phyloP scores from a whole-genome alignment of 2,113 vertebrate genomes.

The Eleginops maclovinus region DNA sequence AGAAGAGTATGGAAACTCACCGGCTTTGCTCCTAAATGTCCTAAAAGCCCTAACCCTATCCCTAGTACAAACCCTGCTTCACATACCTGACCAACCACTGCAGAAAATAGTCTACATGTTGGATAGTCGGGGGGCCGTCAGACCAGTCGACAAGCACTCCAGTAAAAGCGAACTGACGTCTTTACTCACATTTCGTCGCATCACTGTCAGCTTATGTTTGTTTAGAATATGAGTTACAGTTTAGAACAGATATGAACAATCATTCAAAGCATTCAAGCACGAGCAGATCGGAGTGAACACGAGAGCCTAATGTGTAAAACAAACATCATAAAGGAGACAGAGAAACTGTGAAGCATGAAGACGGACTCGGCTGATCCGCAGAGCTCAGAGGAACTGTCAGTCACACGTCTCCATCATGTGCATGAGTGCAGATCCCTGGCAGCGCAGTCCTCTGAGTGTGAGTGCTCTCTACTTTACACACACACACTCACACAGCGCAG shows the following conservation, averaged over 20 bases:
- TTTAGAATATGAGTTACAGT: background rate
- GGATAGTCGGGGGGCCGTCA: too few species aligned
- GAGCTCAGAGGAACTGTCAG: constrained; percentile 7
- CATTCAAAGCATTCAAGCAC: background rate
- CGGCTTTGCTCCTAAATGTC: too few species aligned
- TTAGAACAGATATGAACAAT: background rate
- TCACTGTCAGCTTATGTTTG: background rate
- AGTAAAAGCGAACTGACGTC: too few species aligned
- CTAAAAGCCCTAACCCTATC: too few species aligned
- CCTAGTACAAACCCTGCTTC: too few species aligned
- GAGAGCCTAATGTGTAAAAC: background rate
- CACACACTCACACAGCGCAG: constrained; percentile 15
- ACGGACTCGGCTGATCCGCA: background rate
- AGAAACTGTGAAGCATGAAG: background rate
- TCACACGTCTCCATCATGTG: constrained; percentile 21
- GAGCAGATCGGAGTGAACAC: background rate
- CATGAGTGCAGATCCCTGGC: background rate
- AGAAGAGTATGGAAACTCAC: too few species aligned
- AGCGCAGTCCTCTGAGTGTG: background rate
- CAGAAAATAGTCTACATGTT: too few species aligned
- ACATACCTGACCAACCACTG: too few species aligned
- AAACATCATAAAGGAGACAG: background rate
- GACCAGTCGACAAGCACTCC: too few species aligned
- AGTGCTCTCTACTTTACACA: background rate
- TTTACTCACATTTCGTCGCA: background rate